Evolutionary conservation across 2,797 vertebrate species (phyloP).

Genomic region (Danio jaintianensis): DNA sequence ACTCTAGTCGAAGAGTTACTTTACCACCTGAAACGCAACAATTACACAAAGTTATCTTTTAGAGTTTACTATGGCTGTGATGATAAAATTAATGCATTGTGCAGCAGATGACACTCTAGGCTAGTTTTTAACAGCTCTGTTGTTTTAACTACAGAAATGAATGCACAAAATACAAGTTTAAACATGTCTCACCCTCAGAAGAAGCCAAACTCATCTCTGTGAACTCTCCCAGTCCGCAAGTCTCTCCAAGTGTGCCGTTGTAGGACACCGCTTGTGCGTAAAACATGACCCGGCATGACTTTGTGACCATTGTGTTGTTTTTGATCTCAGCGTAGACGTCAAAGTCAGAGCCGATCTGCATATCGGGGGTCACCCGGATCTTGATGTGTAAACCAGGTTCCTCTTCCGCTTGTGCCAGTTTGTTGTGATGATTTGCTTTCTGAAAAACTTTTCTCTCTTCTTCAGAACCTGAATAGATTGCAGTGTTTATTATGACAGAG

Average conservation of each 20-base stretch:
- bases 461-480: constrained; percentile 78
- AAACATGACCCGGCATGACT: constrained; percentile 76
- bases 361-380: constrained; percentile 83
- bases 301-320: constrained; percentile 74
- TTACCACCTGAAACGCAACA: constrained; percentile 71
- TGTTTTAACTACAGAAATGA: too few relatives aligned
- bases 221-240: constrained; percentile 75
- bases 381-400: constrained; percentile 77
- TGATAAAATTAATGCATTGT: too few relatives aligned
- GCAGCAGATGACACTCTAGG: too few relatives aligned
- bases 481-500: background rate
- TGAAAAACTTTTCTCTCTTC: constrained; percentile 83
- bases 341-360: constrained; percentile 84
- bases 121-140: too few relatives aligned
- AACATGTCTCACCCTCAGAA: constrained; percentile 72
- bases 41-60: background rate
- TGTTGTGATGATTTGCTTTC: constrained; percentile 81
- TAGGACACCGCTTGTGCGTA: constrained; percentile 78
- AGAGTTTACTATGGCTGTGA: background rate
- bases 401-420: constrained; percentile 67
- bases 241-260: constrained; percentile 76
- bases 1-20: constrained; percentile 78
- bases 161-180: background rate
- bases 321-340: constrained; percentile 79
- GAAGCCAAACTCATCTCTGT: constrained; percentile 69